phyloP scores from a whole-genome alignment of 92 coral and sea anemone species.

The Porites divaricata region DNA sequence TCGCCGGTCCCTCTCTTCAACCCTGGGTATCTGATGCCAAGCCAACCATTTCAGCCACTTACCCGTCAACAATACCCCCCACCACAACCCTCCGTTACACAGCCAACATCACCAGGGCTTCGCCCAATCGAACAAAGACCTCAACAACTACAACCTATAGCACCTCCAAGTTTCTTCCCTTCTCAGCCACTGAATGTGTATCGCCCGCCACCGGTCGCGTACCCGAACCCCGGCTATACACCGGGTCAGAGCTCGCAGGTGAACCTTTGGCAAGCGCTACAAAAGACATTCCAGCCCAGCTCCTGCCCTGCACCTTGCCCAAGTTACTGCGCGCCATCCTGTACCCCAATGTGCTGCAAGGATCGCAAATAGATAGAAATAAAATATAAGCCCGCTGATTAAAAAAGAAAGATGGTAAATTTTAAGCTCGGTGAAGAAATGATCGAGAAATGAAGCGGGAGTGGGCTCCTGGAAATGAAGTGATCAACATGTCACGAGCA shows the following conservation, averaged over 20 bases:
- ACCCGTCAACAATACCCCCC: conserved; percentile 18
- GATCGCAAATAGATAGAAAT: conserved; percentile 24
- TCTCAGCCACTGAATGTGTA: conserved; percentile 4
- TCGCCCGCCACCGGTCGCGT: conserved; percentile 10
- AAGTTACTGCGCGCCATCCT: conserved; percentile 44
- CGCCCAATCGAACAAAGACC: conserved; percentile 18
- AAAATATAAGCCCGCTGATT: too few species aligned
- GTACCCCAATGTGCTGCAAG: conserved; percentile 48
- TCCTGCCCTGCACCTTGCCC: conserved; percentile 57
- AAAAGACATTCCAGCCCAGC: conserved; percentile 1
- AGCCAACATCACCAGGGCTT: conserved; percentile 28
- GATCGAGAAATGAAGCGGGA: too few species aligned
- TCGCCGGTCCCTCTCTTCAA: conserved; percentile 35
- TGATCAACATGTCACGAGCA: too few species aligned
- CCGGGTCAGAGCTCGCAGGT: conserved; percentile 21
- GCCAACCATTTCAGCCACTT: conserved; percentile 6
- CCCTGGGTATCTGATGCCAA: conserved; percentile 19
- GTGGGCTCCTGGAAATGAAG: too few species aligned
- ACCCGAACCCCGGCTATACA: conserved; percentile 3
- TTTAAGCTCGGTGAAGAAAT: too few species aligned
- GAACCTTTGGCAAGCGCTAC: conserved; percentile 7
- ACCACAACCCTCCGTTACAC: conserved; percentile 11
- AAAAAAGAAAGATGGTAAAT: too few species aligned
- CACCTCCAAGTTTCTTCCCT: not conserved
- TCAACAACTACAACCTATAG: not conserved